Evolutionary conservation across 2,888 invertebrate genomes (phyloP).

Genomic region (Andrena bicolor): DNA sequence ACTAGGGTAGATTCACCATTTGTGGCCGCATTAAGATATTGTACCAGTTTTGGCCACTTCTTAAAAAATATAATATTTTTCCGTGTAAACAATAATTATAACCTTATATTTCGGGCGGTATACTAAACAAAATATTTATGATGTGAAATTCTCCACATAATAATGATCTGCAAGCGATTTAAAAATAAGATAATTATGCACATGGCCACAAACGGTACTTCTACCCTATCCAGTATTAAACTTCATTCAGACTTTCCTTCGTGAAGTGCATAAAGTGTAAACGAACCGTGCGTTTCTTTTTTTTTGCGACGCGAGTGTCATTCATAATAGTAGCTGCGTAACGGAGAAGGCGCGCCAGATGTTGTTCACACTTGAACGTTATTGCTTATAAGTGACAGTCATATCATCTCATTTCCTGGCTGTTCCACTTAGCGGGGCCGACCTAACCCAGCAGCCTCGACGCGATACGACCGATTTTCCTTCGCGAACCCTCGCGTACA

Average conservation of each 20-base stretch:
- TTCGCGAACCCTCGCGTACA: constrained; percentile 39
- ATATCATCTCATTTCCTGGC: constrained; percentile 70
- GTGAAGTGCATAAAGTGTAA: not conserved
- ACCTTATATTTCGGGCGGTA: too few relatives aligned
- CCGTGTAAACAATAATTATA: too few relatives aligned
- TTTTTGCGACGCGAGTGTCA: not conserved
- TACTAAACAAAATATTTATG: too few relatives aligned
- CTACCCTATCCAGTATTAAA: not conserved
- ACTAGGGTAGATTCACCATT: too few relatives aligned
- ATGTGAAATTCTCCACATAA: too few relatives aligned
- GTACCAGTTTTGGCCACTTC: too few relatives aligned
- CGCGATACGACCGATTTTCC: constrained; percentile 56
- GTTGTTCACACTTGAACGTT: constrained; percentile 62
- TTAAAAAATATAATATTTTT: too few relatives aligned
- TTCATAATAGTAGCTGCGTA: constrained; percentile 18
- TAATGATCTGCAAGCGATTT: too few relatives aligned
- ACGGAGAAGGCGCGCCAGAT: constrained; percentile 46
- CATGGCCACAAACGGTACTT: too few relatives aligned
- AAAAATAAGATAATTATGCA: too few relatives aligned
- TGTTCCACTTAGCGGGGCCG: constrained; percentile 59
- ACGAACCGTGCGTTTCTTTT: not conserved
- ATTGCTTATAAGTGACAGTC: constrained; percentile 69
- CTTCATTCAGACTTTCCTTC: not conserved
- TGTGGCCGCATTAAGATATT: too few relatives aligned
- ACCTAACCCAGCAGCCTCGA: constrained; percentile 52